Base-by-base conservation (phyloP, 2,888 invertebrate species). In the Halictus quadricinctus region DNA sequence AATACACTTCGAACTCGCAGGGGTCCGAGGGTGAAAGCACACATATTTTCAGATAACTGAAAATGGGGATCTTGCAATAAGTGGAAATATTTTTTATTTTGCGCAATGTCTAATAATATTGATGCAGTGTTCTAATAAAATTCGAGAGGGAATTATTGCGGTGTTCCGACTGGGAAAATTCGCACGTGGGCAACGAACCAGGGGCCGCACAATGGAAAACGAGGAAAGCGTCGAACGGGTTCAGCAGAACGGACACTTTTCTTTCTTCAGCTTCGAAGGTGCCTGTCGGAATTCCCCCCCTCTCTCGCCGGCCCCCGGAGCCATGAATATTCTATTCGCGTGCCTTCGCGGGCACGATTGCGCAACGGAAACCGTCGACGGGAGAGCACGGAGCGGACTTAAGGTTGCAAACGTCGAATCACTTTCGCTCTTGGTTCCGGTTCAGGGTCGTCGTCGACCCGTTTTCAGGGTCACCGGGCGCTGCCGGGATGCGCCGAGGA, bases 371-470 rank as follows among this genome's bases (percentile, higher is more conserved):
- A 70, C 50, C 48, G 76, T 46, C 66, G 79, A 64, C 50, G 69
- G 64, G 80, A 66, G 77, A 75, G 72, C 80, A 83, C 81, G 66
- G 29, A 83, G 79, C 69, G 48, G 80, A 84, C 84, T 89, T 88
- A 85, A 87, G 83, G 48, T 76, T 83, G 74, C 78, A 48, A 88
- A 80, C 84, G 84, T 76, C 81, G 84, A 81, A 91, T 92, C 92
- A 93, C 93, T 93, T 93, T 93, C 93, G 87, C 91, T 93, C 88
- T 92, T 91, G 86, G 90, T 93, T 93, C 92, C 92, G 91, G 90
- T 91, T 92, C 91, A 89, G 89, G 90, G 90, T 92, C 91, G 88
- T 64, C 77, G 58, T n/a, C 84, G 90, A 87, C 86, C 86, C 78
- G 91, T 88, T 91, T 60, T 91, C 85, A 90, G 86, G 89, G 91